Evolutionary conservation across 2,113 vertebrate genomes (phyloP), one percentile per base, ranked within the genome.

Genomic region (Pterocles gutturalis): DNA sequence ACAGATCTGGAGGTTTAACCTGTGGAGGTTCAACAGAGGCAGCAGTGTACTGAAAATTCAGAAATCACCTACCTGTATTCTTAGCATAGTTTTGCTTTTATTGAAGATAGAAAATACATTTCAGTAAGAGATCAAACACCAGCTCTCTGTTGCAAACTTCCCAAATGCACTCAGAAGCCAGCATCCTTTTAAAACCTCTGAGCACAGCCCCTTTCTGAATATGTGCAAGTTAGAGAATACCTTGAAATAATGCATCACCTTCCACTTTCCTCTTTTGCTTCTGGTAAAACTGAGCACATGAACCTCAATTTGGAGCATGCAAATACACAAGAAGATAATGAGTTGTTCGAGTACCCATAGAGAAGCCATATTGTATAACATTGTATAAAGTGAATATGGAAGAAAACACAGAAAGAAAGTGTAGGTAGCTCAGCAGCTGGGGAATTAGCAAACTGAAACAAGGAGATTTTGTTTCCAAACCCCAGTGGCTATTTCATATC

Each of bases 81-180:
- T 90, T 83, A 62, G 33, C 60, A 62, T 55, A 60, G 25, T 79
- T 97, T 55, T 73, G 31, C 43, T 92, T 93, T 93, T 81, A 81
- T 75, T 90, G 34, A 73, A 88, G 70, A 48, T 33, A 54, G 73
- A 70, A 73, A 94, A 90, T 53, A 55, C 17, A 55, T 81, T 57
- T 86, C 38, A 88, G 75, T 49, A 62, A 66, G 62, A 80, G 41
- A 81, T 86, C 51, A 83, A 83, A 92, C 22, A 73, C 25, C 20
- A 90, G 6, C 7, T 55, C 57, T 79, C 31, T 80, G 11, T 53
- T 71, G 38, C 38, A 76, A 58, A 61, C 51, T 90, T 94, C 43
- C 18, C 26, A 77, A 51, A 61, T 28, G 45, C 17, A 43, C 60
- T 89, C 38, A 75, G 88, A 77, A 92, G 33, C 29, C 69, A 93